Evolutionary conservation across 1,140 invertebrate genomes (phyloP).

Genomic region (Batillaria attramentaria): DNA sequence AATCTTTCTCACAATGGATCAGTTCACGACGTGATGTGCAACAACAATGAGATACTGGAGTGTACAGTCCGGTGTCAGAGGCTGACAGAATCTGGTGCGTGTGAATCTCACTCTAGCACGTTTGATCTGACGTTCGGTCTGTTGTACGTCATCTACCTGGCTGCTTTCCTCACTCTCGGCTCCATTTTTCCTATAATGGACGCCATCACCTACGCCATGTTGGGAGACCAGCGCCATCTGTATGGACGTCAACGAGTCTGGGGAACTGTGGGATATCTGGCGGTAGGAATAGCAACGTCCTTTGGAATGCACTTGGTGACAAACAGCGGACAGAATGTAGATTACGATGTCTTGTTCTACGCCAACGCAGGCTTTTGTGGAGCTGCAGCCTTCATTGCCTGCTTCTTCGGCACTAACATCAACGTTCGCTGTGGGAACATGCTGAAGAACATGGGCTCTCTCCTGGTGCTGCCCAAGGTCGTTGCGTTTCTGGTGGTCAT

Average conservation of each 20-base stretch:
- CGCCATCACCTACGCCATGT: conserved; percentile 39
- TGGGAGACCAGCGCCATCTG: conserved; percentile 28
- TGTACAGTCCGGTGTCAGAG: conserved; percentile 50
- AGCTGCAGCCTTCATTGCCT: conserved; percentile 43
- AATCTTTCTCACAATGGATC: too few relatives aligned
- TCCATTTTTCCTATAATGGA: conserved; percentile 39
- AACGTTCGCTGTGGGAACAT: conserved; percentile 39
- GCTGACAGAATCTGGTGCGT: conserved; percentile 20
- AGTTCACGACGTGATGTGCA: too few relatives aligned
- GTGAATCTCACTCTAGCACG: conserved; percentile 20
- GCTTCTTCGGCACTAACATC: conserved; percentile 39
- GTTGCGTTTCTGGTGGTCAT: conserved; percentile 31
- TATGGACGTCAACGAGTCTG: conserved; percentile 45
- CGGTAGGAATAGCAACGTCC: conserved; percentile 54
- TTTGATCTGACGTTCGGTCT: conserved; percentile 39
- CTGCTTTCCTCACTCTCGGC: conserved; percentile 38
- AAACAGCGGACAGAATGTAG: conserved; percentile 36
- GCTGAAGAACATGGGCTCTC: conserved; percentile 35
- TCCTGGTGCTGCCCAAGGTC: background rate
- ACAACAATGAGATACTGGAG: too few relatives aligned
- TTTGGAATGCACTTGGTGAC: conserved; percentile 55
- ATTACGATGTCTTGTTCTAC: conserved; percentile 58
- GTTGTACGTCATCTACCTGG: conserved; percentile 40
- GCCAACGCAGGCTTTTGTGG: conserved; percentile 49
- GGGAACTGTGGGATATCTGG: conserved; percentile 44